Base-by-base conservation (phyloP, 1,140 invertebrate species). In the Meloidogyne hapla region DNA sequence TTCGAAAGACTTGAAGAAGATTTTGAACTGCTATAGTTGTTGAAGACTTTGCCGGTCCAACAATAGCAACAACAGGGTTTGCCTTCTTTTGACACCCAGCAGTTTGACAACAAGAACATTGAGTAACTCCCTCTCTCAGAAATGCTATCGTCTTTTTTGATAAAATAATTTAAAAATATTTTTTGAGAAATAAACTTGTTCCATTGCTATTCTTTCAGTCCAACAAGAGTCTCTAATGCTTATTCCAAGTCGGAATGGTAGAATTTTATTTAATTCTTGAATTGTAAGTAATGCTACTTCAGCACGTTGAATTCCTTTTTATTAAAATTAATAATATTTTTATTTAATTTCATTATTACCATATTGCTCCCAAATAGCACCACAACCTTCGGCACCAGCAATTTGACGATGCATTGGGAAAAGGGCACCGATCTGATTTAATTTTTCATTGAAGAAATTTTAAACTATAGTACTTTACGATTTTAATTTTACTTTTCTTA, bases 141-240 rank as follows among this genome's bases (percentile, higher is more conserved):
- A 88, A 81, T 6, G 80, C 83, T 40, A 87, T 87, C 12, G 85
- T 85, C 81, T 86, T 33, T 64, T 23, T 62, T 18, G 12, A 25
- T 28, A 66, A 66, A 40, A n/a, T 28, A 26, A 73, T 33, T 73
- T 15, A 64, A 77, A 69, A 12, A 82, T 69, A 15, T 75, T 75
- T n/a, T 69, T 79, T 38, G 77, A 80, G 21, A 10, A 73, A n/a
- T n/a, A 21, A 23, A 69, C 25, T 81, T 93, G 92, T 86, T 93
- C 92, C 56, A 93, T 88, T 21, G 92, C 92, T 15, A 93, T 91
- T 2, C 92, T 91, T 85, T 88, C 90, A 79, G 92, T 92, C 92
- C 92, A 93, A 86, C 92, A 93, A 8, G 92, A 92, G 85, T 93
- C 92, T 23, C 92, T 87, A 56, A 93, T 92, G 84, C 93, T 92